Evolutionary conservation across 2,888 invertebrate genomes (phyloP), one percentile per base, ranked within the genome.

Genomic region (Carpatolechia fugitivella): DNA sequence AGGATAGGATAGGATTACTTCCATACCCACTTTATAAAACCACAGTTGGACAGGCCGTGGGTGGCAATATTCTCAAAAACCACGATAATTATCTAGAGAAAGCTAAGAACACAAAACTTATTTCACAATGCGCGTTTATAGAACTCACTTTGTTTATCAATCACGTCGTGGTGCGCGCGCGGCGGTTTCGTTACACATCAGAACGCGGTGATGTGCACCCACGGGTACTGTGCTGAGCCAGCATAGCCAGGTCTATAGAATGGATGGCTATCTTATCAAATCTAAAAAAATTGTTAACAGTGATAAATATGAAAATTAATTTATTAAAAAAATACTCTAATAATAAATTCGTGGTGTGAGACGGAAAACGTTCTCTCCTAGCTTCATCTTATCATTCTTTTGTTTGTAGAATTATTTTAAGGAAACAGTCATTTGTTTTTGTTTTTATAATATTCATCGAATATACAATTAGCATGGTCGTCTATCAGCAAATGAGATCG

Each of bases 131-230:
- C 47, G 33, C 40, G 24, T 14, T 16, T 33, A 38, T 20, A 31
- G 31, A 63, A 63, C 61, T 66, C 66, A 61, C 67, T 75, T 71
- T 70, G 72, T 78, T 73, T 68, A 69, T 68, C 63, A 70, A 73
- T 78, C 76, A 76, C 62, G 57, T 60, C 54, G 60, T 8, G 20
- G 48, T 64, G 55, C 55, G 55, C 55, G 60, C 18, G 40, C 16
- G 40, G 18, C 18, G 40, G 67, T 63, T 64, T 60, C 65, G 68
- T 74, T 74, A 68, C 70, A 68, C 66, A 64, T 66, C 57, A 62
- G 60, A 65, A 62, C 63, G 63, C 68, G 71, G 69, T 74, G 70
- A 75, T 72, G 67, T 64, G 76, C 79, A 76, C 80, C 80, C 77
- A 82, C 80, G 68, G 61, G 56, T 41, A 56, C 56, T 44, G 35